Evolutionary conservation across 2,888 invertebrate genomes (phyloP), one percentile per base, ranked within the genome.

Genomic region (Tinea trinotella): DNA sequence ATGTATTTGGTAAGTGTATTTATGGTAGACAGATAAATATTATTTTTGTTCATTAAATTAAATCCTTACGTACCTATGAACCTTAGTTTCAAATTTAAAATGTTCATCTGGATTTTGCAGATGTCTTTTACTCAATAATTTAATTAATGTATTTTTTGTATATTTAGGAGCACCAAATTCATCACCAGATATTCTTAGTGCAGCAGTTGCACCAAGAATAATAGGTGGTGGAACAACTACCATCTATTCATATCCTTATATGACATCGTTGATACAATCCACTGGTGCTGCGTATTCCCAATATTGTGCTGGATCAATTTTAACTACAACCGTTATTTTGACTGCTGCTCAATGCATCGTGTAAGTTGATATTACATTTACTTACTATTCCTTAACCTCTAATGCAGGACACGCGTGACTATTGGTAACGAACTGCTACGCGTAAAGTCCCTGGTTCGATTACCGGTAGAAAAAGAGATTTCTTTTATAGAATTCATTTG

Each of bases 311-410:
- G 62, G 59, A 1, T 18, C 61, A 7, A 59, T 63, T 46, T 52
- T 63, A 22, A 60, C 52, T 50, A 58, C 56, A 36, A 58, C 55
- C 53, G 52, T 56, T 7, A 55, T 63, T 10, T 55, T 62, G 4
- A 54, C 60, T 44, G 60, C 62, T 19, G 60, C 59, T 40, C 60
- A 61, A 48, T 64, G 62, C 48, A 53, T 59, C 3, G 12, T 19
- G 63, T 63, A 57, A 59, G 61, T 59, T 12, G 15, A 10, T 30
- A 17, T 44, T 6, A 22, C 4, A 22, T 22, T 22, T 22, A 5
- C 7, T 9, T 50, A 49, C 5, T 19, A 22, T 50, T 20, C 18
- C 12, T 46, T 10, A 7, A 40, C 6, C 18, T 19, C 18, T 46
- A 20, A n/a, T 46, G 19, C 7, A 19, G 17, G 10, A 4, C 44